These are phyloP conservation scores for Chironomus tentans DNA, from an alignment of 2,888 invertebrate species.

Conservation along the genomic window DNA sequence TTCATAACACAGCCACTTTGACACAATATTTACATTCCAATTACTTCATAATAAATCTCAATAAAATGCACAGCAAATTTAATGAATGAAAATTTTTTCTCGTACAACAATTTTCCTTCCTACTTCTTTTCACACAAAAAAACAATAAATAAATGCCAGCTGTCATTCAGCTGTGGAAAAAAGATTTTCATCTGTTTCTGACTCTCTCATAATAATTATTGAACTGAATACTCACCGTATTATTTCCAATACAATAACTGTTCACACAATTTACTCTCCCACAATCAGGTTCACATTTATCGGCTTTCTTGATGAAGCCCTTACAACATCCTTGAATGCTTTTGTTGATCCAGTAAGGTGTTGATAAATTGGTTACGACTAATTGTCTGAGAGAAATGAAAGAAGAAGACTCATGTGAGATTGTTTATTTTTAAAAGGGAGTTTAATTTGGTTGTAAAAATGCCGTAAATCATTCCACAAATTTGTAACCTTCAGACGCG, in stretches of 20 bases:
- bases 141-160: too few species aligned
- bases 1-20: too few species aligned
- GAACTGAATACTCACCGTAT: background rate
- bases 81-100: background rate
- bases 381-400: background rate
- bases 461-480: too few species aligned
- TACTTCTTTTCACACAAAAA: too few species aligned
- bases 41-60: too few species aligned
- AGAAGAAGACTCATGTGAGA: background rate
- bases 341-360: background rate
- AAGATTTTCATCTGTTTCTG: too few species aligned
- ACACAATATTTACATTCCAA: too few species aligned
- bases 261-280: background rate
- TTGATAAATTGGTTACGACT: background rate
- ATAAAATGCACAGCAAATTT: too few species aligned
- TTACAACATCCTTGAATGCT: conserved; percentile 9
- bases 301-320: background rate
- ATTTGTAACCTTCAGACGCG: too few species aligned
- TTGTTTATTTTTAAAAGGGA: background rate
- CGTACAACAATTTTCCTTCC: too few species aligned
- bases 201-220: background rate
- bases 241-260: background rate
- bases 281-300: background rate
- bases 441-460: too few species aligned
- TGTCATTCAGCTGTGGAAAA: background rate